Evolutionary conservation across 1,140 invertebrate species (phyloP).

Genomic region (Ips typographus): DNA sequence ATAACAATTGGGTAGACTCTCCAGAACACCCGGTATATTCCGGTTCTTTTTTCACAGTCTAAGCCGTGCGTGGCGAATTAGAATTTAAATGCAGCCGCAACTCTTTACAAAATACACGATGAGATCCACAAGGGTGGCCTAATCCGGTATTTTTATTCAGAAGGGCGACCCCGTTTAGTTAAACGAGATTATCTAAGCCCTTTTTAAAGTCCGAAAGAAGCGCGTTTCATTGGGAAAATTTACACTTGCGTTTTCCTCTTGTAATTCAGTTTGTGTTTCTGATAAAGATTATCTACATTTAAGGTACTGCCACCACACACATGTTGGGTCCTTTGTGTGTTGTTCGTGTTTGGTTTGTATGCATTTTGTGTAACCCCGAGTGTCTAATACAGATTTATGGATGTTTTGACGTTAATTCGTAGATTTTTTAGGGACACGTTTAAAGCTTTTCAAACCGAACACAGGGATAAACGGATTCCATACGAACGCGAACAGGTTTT

Average conservation of each 20-base stretch:
- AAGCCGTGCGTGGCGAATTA: constrained; percentile 8
- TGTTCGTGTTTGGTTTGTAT: background rate
- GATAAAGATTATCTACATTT: background rate
- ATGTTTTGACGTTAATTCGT: constrained; percentile 5
- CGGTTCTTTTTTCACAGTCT: too few species aligned
- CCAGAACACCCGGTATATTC: too few species aligned
- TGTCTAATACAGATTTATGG: constrained; percentile 3
- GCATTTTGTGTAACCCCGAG: background rate
- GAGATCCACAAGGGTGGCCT: constrained; percentile 1
- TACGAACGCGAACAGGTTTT: background rate
- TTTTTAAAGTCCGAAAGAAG: background rate
- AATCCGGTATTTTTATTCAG: constrained; percentile 10
- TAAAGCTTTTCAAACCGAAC: background rate
- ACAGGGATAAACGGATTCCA: constrained; percentile 1
- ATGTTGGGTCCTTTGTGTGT: background rate
- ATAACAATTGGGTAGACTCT: too few species aligned
- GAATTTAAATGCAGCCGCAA: constrained; percentile 4
- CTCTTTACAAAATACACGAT: background rate
- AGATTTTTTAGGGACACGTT: background rate
- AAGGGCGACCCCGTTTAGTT: background rate
- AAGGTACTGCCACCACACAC: background rate
- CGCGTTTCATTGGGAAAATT: background rate
- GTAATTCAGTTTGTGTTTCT: background rate
- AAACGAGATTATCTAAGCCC: constrained; percentile 4
- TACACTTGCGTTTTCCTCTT: background rate